Base-by-base conservation (phyloP, 1,140 invertebrate species). In the Caenorhabditis briggsae region DNA sequence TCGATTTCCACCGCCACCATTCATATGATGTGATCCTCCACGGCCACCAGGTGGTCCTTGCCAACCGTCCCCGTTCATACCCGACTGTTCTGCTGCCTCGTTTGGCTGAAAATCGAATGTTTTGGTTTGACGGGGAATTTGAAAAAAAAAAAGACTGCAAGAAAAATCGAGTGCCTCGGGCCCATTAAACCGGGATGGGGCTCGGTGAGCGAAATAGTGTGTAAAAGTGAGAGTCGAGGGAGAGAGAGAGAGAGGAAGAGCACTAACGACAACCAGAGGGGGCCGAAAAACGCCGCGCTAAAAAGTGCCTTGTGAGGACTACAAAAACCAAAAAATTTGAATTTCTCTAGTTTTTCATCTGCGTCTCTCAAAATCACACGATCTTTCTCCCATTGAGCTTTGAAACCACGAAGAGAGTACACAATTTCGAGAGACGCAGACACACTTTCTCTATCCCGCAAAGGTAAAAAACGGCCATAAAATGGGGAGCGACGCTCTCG, bases 1-100 rank as follows among this genome's bases (percentile, higher is more conserved):
- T 23, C 70, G 46, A 23, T 20, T 18, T 33, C 61, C 23, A 14
- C 70, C 70, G 48, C 70, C 70, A 78, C 70, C 46, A 50, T 78
- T 78, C 70, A 78, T 78, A 46, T 78, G 70, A 78, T 78, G 70
- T 43, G 65, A 6, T 78, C 70, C 70, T 23, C 70, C 70, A 50
- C 70, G 70, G 25, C 70, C 64, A 70, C 64, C 70, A 78, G 70
- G 33, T 33, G 33, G 70, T 78, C 70, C 70, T 78, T 48, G 70
- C 70, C 70, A 78, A 78, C 70, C 70, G 43, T 78, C 70, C 70
- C 70, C 70, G 70, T 50, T 78, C 70, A 78, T 78, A 78, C 70
- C 70, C 70, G 70, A 46, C 50, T 78, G 33, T 33, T 33, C 33
- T 33, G 33, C 70, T 46, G 11, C 43, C 70, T 78, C 70, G 70